phyloP scores from a whole-genome alignment of 2,797 vertebrate species.

The Lophius americanus region DNA sequence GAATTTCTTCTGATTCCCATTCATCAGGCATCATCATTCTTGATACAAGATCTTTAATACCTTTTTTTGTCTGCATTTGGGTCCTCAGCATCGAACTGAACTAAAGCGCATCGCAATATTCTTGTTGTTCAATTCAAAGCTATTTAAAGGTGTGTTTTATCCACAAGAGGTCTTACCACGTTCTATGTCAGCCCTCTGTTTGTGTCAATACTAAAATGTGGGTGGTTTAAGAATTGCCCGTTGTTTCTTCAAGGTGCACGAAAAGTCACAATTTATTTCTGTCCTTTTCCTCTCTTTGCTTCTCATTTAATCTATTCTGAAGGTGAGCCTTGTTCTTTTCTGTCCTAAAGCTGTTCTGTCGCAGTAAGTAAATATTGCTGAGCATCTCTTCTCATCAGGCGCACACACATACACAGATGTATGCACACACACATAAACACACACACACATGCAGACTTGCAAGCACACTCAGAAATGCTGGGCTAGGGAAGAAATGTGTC shows the following conservation, averaged over 20 bases:
- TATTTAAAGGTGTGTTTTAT: slow-evolving; percentile 1
- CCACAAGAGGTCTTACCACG: not conserved
- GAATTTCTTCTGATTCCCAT: too few species aligned
- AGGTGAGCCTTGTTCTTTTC: slow-evolving; percentile 71
- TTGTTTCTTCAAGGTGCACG: slow-evolving; percentile 39
- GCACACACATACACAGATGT: slow-evolving; percentile 46
- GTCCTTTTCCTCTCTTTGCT: slow-evolving; percentile 18
- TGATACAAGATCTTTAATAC: too few species aligned
- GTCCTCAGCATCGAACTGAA: too few species aligned
- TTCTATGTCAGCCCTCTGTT: not conserved
- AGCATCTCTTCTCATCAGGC: slow-evolving; percentile 76
- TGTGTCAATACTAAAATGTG: not conserved
- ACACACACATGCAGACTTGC: slow-evolving; percentile 52
- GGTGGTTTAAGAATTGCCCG: not conserved
- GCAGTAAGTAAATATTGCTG: slow-evolving; percentile 83
- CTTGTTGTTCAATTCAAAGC: not conserved
- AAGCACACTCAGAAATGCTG: slow-evolving; percentile 77
- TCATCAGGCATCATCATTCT: too few species aligned
- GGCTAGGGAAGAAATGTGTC: slow-evolving; percentile 80
- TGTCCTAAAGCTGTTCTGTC: slow-evolving; percentile 75
- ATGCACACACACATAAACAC: slow-evolving; percentile 44
- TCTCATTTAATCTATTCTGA: slow-evolving; percentile 64
- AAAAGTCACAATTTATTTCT: slow-evolving; percentile 46
- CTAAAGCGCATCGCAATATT: not conserved
- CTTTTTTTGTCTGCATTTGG: too few species aligned